Base-by-base conservation (phyloP, 2,888 invertebrate genomes). In the Cataglyphis albicans region DNA sequence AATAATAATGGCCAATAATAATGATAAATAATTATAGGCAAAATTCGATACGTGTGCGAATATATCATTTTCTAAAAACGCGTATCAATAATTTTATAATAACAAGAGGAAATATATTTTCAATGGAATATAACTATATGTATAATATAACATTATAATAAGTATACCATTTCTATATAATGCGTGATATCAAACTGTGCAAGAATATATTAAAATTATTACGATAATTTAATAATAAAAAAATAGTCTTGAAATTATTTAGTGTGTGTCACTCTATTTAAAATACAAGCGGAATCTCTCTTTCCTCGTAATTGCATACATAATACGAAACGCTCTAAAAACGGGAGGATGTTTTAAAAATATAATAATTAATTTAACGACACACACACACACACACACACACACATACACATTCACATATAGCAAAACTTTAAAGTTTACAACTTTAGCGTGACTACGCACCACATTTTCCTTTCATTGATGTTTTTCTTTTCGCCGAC, bases 151-250 rank as follows among this genome's bases (percentile, higher is more conserved):
- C 29, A 29, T 29, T 29, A 29, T 29, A 29, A 29, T 29, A 29
- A 29, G 3, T 1, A 41, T 41, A 12, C 12, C 15, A 35, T 52
- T 64, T 52, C 41, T 21, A 44, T 44, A 15, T 12, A 63, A n/a
- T n/a, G 6, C 18, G 35, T 25, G 10, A 29, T 12, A 3, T 44
- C n/a, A 32, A 41, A 44, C 0, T 57, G 18, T 18, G 7, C 15
- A 67, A 67, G 65, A 67, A 12, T 67, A 57, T 25, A 57, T 57
- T 65, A 55, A 38, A 44, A 55, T 65, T 65, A 55, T 32, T 64
- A 63, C 12, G 6, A 9, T 25, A 25, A 0, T 29, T 35, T 18
- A n/a, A n/a, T 52, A 35, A 35, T 9, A 38, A 4, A 7, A 4
- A 18, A 64, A 65, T 61, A 32, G n/a, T 9, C 1, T 63, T 21